Evolutionary conservation across 2,113 vertebrate species (phyloP).

Genomic region (Leucopternis melanops): DNA sequence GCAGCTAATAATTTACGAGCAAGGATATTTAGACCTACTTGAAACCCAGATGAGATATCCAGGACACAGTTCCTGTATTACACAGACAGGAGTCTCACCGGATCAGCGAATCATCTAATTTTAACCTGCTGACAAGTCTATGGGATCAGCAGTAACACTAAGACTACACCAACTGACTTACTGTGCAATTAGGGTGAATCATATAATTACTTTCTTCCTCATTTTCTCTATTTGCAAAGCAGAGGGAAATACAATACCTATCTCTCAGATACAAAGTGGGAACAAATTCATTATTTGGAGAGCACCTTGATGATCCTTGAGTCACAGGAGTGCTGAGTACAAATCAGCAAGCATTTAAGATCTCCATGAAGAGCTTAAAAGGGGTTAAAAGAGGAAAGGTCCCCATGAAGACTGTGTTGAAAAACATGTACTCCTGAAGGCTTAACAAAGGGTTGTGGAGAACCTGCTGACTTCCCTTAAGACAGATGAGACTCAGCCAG

Average conservation of each 20-base stretch:
- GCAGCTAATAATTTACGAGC: not conserved
- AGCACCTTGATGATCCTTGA: not conserved
- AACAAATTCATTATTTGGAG: not conserved
- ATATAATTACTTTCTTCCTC: conserved; percentile 5
- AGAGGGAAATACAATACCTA: not conserved
- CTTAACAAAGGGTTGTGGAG: not conserved
- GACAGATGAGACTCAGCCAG: not conserved
- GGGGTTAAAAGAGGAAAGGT: not conserved
- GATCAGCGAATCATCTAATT: not conserved
- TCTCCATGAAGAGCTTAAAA: not conserved
- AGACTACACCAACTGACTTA: not conserved
- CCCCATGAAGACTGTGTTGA: not conserved
- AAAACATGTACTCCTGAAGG: not conserved
- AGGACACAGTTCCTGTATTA: not conserved
- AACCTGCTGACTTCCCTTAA: not conserved
- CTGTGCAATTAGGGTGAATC: conserved; percentile 18
- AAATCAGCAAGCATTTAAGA: not conserved
- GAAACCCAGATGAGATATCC: not conserved
- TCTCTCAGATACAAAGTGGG: not conserved
- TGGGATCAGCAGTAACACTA: not conserved
- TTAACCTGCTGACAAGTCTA: conserved; percentile 12
- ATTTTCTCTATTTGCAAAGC: not conserved
- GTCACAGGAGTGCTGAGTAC: not conserved
- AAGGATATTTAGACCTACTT: not conserved
- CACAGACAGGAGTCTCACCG: not conserved